Base-by-base conservation (phyloP, 1,140 invertebrate genomes). In the Cydia splendana region DNA sequence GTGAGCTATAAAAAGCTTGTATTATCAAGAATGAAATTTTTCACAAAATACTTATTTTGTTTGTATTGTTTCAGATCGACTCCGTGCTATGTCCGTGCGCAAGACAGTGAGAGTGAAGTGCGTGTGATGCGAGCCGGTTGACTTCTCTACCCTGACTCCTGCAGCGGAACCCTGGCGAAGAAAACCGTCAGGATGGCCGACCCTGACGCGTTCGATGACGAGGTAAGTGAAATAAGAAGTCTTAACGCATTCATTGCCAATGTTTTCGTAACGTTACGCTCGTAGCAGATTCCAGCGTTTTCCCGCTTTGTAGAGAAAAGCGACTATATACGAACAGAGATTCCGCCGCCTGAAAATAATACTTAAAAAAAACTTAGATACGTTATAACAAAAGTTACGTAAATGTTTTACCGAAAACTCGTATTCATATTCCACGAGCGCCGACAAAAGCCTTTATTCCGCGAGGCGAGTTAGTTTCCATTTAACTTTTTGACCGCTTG, bases 11-110 rank as follows among this genome's bases (percentile, higher is more conserved):
- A 42, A 42, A n/a, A 38, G 34, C 34, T 38, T 38, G 34, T 38
- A 38, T 38, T 3, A 28, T n/a, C n/a, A n/a, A n/a, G n/a, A n/a
- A n/a, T n/a, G n/a, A n/a, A n/a, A n/a, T n/a, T n/a, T n/a, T n/a
- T n/a, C n/a, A n/a, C 34, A 7, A 38, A 6, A 38, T n/a, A n/a
- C 30, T 30, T 30, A 42, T 42, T 42, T 42, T 42, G 0, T 48
- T 5, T 15, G 45, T 67, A 4, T 71, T 71, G 67, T 71, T 71
- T 38, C 67, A 71, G 67, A 71, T 71, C 20, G 67, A 15, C 9
- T 42, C 13, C 13, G n/a, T 71, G 67, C 67, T 30, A 65, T 69
- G 65, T 69, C 65, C 13, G 30, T 38, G 34, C 85, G 96, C 97
- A 12, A 9, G 6, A n/a, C n/a, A 53, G n/a, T n/a, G 51, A 53